Conservation (phyloP, 1,140 invertebrate genomes). For the Diorhabda sublineata region DNA sequence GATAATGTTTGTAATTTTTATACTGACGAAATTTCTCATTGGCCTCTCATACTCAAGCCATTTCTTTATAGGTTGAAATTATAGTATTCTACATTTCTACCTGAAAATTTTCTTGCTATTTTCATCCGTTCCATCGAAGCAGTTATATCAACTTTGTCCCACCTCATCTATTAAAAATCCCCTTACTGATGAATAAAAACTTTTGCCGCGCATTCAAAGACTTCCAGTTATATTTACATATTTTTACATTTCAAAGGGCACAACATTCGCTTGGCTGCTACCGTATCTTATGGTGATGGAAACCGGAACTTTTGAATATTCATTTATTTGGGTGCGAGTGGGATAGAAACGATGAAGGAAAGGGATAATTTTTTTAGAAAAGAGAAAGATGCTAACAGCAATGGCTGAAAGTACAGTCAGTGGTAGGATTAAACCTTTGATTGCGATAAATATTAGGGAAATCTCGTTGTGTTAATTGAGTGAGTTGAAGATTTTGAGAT, state of each 20-base stretch:
- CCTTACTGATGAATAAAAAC: conserved; percentile 30
- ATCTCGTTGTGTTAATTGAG: neutral
- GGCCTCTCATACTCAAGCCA: too few species aligned
- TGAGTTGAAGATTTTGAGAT: neutral
- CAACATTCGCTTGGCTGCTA: conserved; percentile 30
- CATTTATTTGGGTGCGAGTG: conserved; percentile 25
- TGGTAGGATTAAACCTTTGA: conserved; percentile 15
- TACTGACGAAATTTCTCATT: too few species aligned
- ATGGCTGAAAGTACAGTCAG: conserved; percentile 40
- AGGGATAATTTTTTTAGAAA: conserved; percentile 33
- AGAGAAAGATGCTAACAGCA: conserved; percentile 27
- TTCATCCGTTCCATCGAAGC: too few species aligned
- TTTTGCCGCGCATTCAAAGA: conserved; percentile 27
- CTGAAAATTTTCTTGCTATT: too few species aligned
- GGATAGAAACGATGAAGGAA: conserved; percentile 16
- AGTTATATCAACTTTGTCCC: neutral
- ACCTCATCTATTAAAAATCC: conserved; percentile 6
- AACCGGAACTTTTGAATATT: conserved; percentile 32
- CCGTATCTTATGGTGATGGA: conserved; percentile 21
- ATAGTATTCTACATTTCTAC: too few species aligned
- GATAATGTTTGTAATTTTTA: too few species aligned
- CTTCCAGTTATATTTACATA: conserved; percentile 41
- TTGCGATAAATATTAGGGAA: neutral
- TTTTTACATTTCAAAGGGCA: conserved; percentile 41
- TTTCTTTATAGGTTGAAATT: too few species aligned